Evolutionary conservation across 2,113 vertebrate genomes (phyloP).

Genomic region (Psilopsiagon aymara): DNA sequence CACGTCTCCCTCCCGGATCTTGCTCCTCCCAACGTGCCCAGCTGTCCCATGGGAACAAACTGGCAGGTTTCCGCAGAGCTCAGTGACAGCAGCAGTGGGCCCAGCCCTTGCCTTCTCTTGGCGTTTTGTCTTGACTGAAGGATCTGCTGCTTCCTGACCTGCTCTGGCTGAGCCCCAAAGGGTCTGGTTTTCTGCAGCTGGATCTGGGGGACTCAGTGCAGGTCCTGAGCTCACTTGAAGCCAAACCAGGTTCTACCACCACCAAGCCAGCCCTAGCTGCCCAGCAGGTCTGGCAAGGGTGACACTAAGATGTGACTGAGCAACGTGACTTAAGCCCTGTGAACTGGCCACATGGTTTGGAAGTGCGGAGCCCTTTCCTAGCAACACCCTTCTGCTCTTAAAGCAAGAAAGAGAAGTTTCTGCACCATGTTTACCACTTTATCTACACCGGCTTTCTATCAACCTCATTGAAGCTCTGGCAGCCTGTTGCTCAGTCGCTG

Average conservation of each 20-base stretch:
- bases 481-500: fast-evolving
- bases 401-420: neutral
- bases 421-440: fast-evolving
- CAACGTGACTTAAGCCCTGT: fast-evolving
- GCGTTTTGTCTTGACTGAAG: neutral
- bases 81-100: fast-evolving
- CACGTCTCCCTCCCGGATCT: neutral
- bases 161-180: neutral
- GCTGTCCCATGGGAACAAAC: neutral
- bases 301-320: neutral
- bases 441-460: neutral
- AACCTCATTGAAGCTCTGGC: neutral
- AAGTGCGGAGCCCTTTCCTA: neutral
- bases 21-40: neutral
- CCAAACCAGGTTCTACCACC: too few species aligned
- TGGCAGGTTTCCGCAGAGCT: neutral
- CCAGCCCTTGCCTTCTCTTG: neutral
- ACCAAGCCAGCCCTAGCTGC: neutral
- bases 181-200: neutral
- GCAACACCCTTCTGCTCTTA: fast-evolving
- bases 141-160: fast-evolving
- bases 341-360: neutral
- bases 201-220: fast-evolving
- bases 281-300: neutral
- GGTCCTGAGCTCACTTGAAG: neutral